Percentiles rank a stretch among this genome's conserved stretches.
These are phyloP conservation scores for Gadus chalcogrammus DNA, from an alignment of 2,113 vertebrate species.

Conservation along the genomic window DNA sequence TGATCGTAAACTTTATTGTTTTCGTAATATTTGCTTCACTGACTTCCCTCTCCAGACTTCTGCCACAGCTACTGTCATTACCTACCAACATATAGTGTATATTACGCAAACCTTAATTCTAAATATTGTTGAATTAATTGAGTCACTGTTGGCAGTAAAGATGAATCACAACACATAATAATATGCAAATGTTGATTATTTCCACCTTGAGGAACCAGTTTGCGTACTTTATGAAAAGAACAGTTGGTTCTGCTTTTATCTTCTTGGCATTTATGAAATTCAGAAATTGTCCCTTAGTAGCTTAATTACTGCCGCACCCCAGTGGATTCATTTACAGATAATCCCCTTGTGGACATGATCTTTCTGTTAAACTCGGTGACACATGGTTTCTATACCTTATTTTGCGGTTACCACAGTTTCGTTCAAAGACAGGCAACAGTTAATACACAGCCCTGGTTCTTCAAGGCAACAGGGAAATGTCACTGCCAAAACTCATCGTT, in stretches of 20 bases:
- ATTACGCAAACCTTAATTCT: no score
- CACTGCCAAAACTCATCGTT: no score
- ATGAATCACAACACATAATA: conserved; percentile 27
- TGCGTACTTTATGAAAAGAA: conserved; percentile 35
- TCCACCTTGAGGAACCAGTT: conserved; percentile 43
- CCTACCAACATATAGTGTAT: no score
- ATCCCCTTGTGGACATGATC: conserved; percentile 8
- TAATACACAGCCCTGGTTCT: no score
- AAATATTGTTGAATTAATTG: no score
- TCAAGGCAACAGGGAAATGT: no score
- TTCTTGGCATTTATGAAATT: conserved; percentile 29
- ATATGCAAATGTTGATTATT: conserved; percentile 24
- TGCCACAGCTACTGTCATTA: no score
- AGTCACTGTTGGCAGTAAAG: conserved; percentile 1
- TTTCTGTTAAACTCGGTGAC: conserved; percentile 15
- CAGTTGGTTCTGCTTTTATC: conserved; percentile 21
- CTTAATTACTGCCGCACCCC: not conserved
- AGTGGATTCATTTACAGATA: conserved; percentile 27
- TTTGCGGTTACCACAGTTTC: conserved; percentile 8
- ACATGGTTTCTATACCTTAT: conserved; percentile 21
- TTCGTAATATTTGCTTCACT: no score
- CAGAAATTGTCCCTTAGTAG: conserved; percentile 7
- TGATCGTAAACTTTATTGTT: no score
- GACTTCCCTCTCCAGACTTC: no score
- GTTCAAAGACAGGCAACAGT: conserved; percentile 9